A percentile compares a stretch with the other conserved stretches of the same genome.
These are phyloP conservation scores for Frankliniella intonsa DNA, from an alignment of 2,888 invertebrate genomes.

Conservation along the genomic window DNA sequence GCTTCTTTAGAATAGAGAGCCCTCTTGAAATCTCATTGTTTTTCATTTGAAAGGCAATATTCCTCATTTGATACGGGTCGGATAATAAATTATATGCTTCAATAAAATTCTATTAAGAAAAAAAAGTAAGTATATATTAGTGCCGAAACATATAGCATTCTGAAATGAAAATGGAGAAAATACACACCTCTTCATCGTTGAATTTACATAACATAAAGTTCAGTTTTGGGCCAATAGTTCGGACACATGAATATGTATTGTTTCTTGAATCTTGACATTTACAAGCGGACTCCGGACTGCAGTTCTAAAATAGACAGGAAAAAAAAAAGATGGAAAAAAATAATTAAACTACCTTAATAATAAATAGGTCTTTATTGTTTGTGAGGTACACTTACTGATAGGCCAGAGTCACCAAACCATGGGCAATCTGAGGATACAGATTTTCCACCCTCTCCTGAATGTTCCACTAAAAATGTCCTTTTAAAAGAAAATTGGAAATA, in stretches of 20 bases:
- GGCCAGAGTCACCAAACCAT: conserved; percentile 54
- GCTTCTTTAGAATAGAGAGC: neutral
- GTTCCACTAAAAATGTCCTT: conserved; percentile 68
- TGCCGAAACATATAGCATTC: conserved; percentile 20
- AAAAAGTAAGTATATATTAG: conserved; percentile 1
- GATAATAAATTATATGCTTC: conserved; percentile 69
- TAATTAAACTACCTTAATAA: neutral
- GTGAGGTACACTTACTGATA: conserved; percentile 54
- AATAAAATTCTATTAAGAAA: conserved; percentile 57
- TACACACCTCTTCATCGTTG: conserved; percentile 47
- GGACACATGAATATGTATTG: conserved; percentile 76
- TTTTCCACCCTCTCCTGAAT: conserved; percentile 69
- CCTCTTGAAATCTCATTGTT: neutral
- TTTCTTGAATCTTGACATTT: conserved; percentile 82
- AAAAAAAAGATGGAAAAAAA: conserved; percentile 29
- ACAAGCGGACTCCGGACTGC: conserved; percentile 62
- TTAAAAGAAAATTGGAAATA: conserved; percentile 30
- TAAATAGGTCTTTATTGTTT: conserved; percentile 27
- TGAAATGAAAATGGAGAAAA: conserved; percentile 8
- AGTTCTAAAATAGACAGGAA: conserved; percentile 53
- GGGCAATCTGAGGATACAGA: conserved; percentile 61
- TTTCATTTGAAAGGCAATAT: conserved; percentile 48
- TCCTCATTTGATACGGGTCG: conserved; percentile 70
- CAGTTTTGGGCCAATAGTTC: conserved; percentile 50
- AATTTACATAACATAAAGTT: conserved; percentile 50